Conservation (phyloP, 2,888 invertebrate genomes). For the Schizotus pectinicornis region DNA sequence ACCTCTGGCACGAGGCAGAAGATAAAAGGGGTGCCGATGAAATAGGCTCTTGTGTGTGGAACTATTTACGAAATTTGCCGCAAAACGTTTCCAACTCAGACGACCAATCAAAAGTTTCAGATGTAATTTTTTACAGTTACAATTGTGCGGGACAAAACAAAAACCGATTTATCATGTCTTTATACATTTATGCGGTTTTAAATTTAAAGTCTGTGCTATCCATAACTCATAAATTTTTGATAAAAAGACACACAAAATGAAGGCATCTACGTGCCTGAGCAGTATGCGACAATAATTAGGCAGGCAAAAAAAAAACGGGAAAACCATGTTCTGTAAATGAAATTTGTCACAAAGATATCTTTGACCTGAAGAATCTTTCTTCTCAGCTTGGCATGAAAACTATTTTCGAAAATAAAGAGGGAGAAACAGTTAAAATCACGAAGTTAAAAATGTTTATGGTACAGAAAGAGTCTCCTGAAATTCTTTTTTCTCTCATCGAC, state of each 20-base stretch:
- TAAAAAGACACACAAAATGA: conserved; percentile 27
- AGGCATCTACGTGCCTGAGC: conserved; percentile 24
- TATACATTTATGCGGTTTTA: conserved; percentile 32
- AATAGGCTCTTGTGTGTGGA: conserved; percentile 47
- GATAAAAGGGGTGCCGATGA: conserved; percentile 47
- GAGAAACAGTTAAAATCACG: too few species aligned
- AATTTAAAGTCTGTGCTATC: conserved; percentile 17
- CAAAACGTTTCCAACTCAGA: conserved; percentile 6
- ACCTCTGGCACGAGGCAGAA: conserved; percentile 49
- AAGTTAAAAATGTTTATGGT: too few species aligned
- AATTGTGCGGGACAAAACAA: conserved; percentile 43
- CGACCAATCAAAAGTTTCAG: conserved; percentile 24
- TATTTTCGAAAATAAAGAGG: too few species aligned
- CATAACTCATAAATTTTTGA: conserved; percentile 30
- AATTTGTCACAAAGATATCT: conserved; percentile 23
- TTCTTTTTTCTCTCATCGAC: too few species aligned
- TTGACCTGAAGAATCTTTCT: conserved; percentile 21
- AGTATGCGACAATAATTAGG: conserved; percentile 22
- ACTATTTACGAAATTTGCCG: conserved; percentile 44
- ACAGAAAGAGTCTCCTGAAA: too few species aligned
- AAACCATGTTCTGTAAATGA: conserved; percentile 21
- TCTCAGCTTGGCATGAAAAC: conserved; percentile 4
- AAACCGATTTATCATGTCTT: conserved; percentile 35
- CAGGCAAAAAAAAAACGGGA: conserved; percentile 29
- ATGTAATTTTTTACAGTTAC: conserved; percentile 41